A percentile compares a stretch with the other conserved stretches of the same genome.
Evolutionary conservation across 1,140 invertebrate species (phyloP).

Genomic region (Micrasema longulum): DNA sequence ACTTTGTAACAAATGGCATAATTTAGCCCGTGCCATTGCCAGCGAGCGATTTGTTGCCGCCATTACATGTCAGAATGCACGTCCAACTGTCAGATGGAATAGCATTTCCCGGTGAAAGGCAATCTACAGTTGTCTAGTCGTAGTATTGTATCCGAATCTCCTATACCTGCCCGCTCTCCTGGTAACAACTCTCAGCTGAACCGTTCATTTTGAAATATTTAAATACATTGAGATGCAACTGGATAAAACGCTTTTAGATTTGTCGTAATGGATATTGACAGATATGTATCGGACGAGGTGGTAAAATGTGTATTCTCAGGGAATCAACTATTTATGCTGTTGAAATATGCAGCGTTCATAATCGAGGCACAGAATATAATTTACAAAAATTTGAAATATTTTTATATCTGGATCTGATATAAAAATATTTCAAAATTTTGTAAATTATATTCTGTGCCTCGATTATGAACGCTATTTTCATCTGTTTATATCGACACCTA

Average conservation of each 20-base stretch:
- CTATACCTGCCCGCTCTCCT: not conserved
- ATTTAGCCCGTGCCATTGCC: constrained; percentile 37
- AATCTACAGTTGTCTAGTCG: constrained; percentile 30
- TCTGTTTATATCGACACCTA: too few species aligned
- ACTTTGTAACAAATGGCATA: constrained; percentile 39
- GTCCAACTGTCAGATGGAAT: constrained; percentile 29
- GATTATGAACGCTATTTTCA: too few species aligned
- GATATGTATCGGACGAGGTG: not conserved
- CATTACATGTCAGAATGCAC: constrained; percentile 33
- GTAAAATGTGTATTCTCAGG: too few species aligned
- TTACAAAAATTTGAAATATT: too few species aligned
- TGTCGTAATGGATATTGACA: constrained; percentile 5
- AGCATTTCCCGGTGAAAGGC: constrained; percentile 26
- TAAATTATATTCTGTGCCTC: too few species aligned
- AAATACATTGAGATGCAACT: constrained; percentile 3
- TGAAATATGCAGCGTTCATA: too few species aligned
- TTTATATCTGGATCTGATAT: too few species aligned
- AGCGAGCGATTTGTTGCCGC: constrained; percentile 38
- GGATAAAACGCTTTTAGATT: constrained; percentile 7
- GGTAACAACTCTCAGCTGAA: not conserved
- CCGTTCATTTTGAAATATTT: constrained; percentile 24
- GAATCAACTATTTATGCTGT: too few species aligned
- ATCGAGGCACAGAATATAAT: too few species aligned
- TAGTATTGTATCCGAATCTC: constrained; percentile 17
- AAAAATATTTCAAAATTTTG: too few species aligned